These are phyloP conservation scores for Rambutsinella grinnellia DNA, from an alignment of 2,888 invertebrate species.

Conservation along the genomic window DNA sequence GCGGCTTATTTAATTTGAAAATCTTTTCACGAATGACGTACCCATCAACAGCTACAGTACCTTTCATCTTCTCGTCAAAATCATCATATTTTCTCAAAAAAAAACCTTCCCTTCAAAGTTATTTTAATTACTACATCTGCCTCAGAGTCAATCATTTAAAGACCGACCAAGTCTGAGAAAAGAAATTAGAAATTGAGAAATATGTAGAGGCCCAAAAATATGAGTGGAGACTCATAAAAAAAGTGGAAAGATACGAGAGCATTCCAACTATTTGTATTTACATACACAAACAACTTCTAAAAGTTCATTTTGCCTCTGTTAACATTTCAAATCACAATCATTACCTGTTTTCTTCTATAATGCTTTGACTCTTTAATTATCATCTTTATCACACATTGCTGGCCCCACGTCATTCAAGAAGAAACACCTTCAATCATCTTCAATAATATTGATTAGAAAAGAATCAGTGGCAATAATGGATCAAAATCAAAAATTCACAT, in stretches of 20 bases:
- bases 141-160: slow-evolving; percentile 21
- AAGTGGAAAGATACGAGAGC: too few relatives aligned
- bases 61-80: slow-evolving; percentile 35
- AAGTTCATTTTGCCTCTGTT: neutral
- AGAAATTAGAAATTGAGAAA: too few relatives aligned
- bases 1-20: neutral
- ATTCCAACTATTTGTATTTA: too few relatives aligned
- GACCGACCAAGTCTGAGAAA: too few relatives aligned
- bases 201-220: too few relatives aligned
- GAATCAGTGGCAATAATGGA: too few relatives aligned
- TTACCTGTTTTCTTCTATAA: neutral
- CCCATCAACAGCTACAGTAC: neutral
- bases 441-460: neutral
- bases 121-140: slow-evolving; percentile 38
- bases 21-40: neutral
- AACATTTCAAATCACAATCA: neutral
- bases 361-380: neutral
- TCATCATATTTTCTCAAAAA: neutral
- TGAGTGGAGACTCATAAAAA: too few relatives aligned
- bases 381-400: neutral
- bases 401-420: neutral
- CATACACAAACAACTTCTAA: too few relatives aligned
- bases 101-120: slow-evolving; percentile 10
- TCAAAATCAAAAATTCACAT: too few relatives aligned
- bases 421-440: neutral